Percentiles rank a stretch among this genome's conserved stretches.
These are phyloP conservation scores for Arremon brunneinucha DNA, from an alignment of 2,797 vertebrate genomes.

Conservation along the genomic window DNA sequence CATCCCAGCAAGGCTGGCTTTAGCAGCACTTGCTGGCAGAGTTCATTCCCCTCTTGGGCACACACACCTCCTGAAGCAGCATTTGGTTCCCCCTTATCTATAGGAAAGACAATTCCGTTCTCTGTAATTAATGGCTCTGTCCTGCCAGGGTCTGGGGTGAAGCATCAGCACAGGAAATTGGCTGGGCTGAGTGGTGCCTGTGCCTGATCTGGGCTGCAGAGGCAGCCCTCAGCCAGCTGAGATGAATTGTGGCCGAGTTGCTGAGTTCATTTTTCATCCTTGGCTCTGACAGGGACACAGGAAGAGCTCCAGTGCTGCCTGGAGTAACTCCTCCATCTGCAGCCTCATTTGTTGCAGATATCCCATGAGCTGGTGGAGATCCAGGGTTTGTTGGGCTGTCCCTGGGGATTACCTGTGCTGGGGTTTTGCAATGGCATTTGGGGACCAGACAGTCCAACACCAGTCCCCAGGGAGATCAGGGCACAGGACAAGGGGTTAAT, in stretches of 20 bases:
- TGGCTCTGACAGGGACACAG: neutral
- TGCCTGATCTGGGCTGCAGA: neutral
- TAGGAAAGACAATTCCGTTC: slow-evolving; percentile 6
- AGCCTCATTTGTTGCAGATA: neutral
- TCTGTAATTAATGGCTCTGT: slow-evolving; percentile 36
- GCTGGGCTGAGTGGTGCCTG: neutral
- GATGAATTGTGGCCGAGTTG: neutral
- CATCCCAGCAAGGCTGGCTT: neutral
- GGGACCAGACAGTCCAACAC: neutral
- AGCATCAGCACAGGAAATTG: slow-evolving; percentile 21
- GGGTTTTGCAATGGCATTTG: neutral
- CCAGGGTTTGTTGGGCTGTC: neutral
- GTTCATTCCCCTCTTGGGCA: neutral
- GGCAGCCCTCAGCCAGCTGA: neutral
- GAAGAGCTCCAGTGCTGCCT: neutral
- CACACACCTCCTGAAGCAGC: neutral
- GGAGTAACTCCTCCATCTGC: neutral
- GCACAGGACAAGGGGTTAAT: neutral
- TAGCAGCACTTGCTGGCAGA: neutral
- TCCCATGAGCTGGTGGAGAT: neutral
- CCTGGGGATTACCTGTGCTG: neutral
- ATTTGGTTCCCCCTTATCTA: slow-evolving; percentile 23
- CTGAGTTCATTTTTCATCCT: neutral
- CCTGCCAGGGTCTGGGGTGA: neutral
- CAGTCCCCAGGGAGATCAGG: neutral